Evolutionary conservation across 2,797 vertebrate genomes (phyloP).

Genomic region (Ctenochaetus hawaiiensis): DNA sequence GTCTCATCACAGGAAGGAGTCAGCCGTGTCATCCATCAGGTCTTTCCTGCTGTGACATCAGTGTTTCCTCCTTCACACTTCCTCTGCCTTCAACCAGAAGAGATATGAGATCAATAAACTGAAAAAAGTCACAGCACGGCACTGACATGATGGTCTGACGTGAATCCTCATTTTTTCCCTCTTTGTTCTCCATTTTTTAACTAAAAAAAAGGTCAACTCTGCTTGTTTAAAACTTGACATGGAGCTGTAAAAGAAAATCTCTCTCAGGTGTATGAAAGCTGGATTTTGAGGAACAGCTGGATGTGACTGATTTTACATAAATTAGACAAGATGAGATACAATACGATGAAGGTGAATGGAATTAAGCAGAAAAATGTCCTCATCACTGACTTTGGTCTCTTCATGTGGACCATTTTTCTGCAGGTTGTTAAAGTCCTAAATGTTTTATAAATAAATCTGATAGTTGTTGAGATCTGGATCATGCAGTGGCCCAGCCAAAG

Average conservation of each 20-base stretch:
- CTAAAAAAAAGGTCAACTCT: too few species aligned
- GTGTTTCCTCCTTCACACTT: neutral
- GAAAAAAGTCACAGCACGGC: too few species aligned
- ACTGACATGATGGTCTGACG: neutral
- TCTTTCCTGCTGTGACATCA: neutral
- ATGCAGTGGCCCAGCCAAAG: too few species aligned
- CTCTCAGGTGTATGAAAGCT: constrained; percentile 22
- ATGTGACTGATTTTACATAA: neutral
- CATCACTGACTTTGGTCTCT: too few species aligned
- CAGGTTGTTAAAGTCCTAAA: too few species aligned
- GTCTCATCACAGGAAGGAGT: constrained; percentile 35
- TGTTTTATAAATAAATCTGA: too few species aligned
- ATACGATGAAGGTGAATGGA: too few species aligned
- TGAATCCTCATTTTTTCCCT: too few species aligned
- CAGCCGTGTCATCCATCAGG: neutral
- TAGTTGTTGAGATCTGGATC: too few species aligned
- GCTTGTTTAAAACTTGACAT: neutral
- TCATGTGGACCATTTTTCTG: too few species aligned
- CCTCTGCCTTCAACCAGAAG: neutral
- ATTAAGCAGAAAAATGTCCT: too few species aligned
- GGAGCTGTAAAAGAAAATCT: neutral
- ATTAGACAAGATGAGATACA: neutral
- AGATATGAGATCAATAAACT: neutral
- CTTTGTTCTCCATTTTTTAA: too few species aligned
- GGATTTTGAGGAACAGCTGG: neutral